Conservation (phyloP, 1,140 invertebrate genomes). For the Musca vetustissima region DNA sequence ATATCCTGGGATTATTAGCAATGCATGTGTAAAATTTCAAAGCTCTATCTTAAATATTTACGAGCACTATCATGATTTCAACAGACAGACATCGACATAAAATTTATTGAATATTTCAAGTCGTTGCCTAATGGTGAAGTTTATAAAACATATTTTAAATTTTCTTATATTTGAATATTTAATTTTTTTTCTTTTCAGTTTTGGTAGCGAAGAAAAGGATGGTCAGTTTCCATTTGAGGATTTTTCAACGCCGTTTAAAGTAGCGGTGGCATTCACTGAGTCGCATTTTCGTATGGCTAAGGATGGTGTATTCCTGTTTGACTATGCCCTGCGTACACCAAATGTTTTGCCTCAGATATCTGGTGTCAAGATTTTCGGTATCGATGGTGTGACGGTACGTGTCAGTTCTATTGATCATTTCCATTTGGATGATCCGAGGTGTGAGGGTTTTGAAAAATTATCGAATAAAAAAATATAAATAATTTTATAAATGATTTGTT, state of each 20-base stretch:
- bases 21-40: no score
- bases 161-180: background rate
- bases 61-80: no score
- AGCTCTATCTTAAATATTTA: no score
- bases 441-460: background rate
- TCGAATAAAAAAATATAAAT: background rate
- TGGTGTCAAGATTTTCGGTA: background rate
- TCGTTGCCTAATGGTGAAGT: no score
- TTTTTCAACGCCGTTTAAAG: conserved; percentile 4
- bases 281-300: background rate
- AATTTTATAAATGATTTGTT: no score
- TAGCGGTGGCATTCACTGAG: conserved; percentile 5
- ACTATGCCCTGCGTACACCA: background rate
- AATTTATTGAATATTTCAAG: no score
- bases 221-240: background rate
- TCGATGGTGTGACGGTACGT: background rate
- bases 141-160: no score
- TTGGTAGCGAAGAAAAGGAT: background rate
- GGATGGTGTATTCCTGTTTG: background rate
- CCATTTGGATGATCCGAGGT: background rate
- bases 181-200: background rate
- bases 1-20: no score
- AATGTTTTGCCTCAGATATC: background rate
- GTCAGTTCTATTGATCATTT: background rate
- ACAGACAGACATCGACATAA: no score